These are phyloP conservation scores for Papilio aristodemus DNA, from an alignment of 1,140 invertebrate species.

Conservation along the genomic window DNA sequence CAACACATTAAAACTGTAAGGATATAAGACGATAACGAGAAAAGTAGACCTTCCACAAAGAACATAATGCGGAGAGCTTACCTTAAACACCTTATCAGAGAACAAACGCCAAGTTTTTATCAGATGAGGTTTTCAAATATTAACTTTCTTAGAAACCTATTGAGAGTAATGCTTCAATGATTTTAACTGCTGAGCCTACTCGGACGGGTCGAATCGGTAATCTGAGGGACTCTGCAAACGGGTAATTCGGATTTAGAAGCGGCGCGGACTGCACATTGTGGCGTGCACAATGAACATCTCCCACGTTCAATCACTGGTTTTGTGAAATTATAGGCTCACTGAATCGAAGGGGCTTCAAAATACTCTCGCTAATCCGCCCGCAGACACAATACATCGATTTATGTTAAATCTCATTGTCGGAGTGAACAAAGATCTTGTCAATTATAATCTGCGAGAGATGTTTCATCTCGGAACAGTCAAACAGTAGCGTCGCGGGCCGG, in stretches of 20 bases:
- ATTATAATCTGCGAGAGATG: slow-evolving; percentile 75
- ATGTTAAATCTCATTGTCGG: slow-evolving; percentile 69
- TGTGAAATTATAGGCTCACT: slow-evolving; percentile 60
- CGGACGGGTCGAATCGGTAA: slow-evolving; percentile 53
- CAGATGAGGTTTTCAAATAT: slow-evolving; percentile 22
- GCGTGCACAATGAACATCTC: slow-evolving; percentile 40
- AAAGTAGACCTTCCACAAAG: slow-evolving; percentile 1
- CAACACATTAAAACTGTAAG: slow-evolving; percentile 16
- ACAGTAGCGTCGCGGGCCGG: slow-evolving; percentile 65
- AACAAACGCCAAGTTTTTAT: slow-evolving; percentile 17
- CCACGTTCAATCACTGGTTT: slow-evolving; percentile 62
- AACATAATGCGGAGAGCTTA: slow-evolving; percentile 16
- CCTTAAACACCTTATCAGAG: slow-evolving; percentile 16
- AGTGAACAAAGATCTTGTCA: slow-evolving; percentile 77
- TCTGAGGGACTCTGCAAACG: slow-evolving; percentile 53
- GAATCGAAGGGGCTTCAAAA: slow-evolving; percentile 47
- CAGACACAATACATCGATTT: slow-evolving; percentile 65
- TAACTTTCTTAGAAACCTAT: slow-evolving; percentile 22
- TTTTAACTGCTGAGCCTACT: slow-evolving; percentile 38
- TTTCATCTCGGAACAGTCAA: slow-evolving; percentile 66
- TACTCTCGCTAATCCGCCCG: slow-evolving; percentile 67
- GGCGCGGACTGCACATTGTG: slow-evolving; percentile 58
- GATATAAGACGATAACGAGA: slow-evolving; percentile 9
- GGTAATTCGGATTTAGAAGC: slow-evolving; percentile 60
- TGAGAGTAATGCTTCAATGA: slow-evolving; percentile 24